A percentile compares a stretch with the other conserved stretches of the same genome.
Conservation (phyloP, 2,888 invertebrate genomes). For the Sarcophaga subvicina region DNA sequence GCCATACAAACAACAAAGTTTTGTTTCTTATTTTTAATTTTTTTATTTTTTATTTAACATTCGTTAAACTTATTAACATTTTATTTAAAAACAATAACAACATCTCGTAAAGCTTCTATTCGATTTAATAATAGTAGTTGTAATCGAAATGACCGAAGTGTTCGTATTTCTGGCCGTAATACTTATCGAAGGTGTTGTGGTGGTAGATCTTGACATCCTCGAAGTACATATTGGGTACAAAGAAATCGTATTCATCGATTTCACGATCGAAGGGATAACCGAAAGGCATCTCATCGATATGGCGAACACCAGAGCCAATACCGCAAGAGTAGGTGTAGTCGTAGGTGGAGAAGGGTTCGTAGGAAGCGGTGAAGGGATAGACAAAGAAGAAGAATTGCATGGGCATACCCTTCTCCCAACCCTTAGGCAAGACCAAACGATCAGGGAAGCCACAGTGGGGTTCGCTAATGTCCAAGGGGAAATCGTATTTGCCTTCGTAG, state of each 20-base stretch:
- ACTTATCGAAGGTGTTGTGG: slow-evolving; percentile 81
- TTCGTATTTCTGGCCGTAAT: slow-evolving; percentile 74
- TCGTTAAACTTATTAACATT: not conserved
- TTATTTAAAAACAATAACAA: not conserved
- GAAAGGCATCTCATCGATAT: slow-evolving; percentile 84
- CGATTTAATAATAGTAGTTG: slow-evolving; percentile 81
- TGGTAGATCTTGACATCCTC: slow-evolving; percentile 86
- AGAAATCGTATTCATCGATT: slow-evolving; percentile 84
- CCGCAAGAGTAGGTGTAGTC: slow-evolving; percentile 82
- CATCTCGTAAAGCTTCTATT: too few species aligned
- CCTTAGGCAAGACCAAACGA: slow-evolving; percentile 85
- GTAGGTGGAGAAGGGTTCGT: slow-evolving; percentile 80
- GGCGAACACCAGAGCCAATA: slow-evolving; percentile 82
- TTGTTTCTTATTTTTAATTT: too few species aligned
- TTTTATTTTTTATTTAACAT: too few species aligned
- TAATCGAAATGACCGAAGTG: slow-evolving; percentile 63
- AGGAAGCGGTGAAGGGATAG: slow-evolving; percentile 79
- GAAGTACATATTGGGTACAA: slow-evolving; percentile 87
- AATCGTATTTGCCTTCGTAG: slow-evolving; percentile 80
- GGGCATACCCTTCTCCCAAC: slow-evolving; percentile 84
- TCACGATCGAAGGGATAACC: slow-evolving; percentile 89
- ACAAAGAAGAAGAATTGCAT: slow-evolving; percentile 85
- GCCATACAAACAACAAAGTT: too few species aligned
- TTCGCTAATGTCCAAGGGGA: slow-evolving; percentile 80
- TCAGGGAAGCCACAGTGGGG: slow-evolving; percentile 84